Evolutionary conservation across 1,140 invertebrate species (phyloP).

Genomic region (Drosophila jambulina): DNA sequence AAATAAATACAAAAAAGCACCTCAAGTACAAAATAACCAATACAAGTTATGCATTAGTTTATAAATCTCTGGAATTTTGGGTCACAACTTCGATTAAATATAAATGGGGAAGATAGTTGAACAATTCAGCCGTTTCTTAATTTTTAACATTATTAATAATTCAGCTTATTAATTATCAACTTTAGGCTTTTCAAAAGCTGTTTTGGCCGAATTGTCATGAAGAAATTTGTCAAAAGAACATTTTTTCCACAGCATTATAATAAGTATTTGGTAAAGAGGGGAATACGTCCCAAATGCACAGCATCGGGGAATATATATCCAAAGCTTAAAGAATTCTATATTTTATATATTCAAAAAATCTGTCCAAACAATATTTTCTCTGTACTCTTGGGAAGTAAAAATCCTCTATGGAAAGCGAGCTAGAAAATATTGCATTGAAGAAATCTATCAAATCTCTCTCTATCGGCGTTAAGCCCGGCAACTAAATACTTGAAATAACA

Average conservation of each 20-base stretch:
- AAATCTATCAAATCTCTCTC: slow-evolving; percentile 19
- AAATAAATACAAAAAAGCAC: neutral
- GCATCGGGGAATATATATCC: slow-evolving; percentile 8
- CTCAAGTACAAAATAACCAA: slow-evolving; percentile 2
- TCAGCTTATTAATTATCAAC: neutral
- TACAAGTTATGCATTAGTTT: slow-evolving; percentile 5
- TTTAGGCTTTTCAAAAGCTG: neutral
- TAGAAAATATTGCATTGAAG: slow-evolving; percentile 32
- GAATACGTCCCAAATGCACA: slow-evolving; percentile 5
- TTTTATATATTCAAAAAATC: slow-evolving; percentile 19
- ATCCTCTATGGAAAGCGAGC: neutral
- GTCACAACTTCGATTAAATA: slow-evolving; percentile 15
- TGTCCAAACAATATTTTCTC: slow-evolving; percentile 34
- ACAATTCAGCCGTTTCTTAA: slow-evolving; percentile 30
- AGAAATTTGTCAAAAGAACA: slow-evolving; percentile 14
- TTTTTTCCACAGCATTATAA: slow-evolving; percentile 10
- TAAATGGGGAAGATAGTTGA: neutral
- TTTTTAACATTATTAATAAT: slow-evolving; percentile 18
- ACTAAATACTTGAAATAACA: slow-evolving; percentile 9
- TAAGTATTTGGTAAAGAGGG: slow-evolving; percentile 31
- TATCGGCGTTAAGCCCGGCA: too few relatives aligned
- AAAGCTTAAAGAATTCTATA: slow-evolving; percentile 4
- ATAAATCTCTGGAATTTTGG: neutral
- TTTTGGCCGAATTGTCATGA: slow-evolving; percentile 5
- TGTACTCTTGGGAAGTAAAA: neutral